Conservation (phyloP, 2,888 invertebrate species). For the Synergus laeviventris region DNA sequence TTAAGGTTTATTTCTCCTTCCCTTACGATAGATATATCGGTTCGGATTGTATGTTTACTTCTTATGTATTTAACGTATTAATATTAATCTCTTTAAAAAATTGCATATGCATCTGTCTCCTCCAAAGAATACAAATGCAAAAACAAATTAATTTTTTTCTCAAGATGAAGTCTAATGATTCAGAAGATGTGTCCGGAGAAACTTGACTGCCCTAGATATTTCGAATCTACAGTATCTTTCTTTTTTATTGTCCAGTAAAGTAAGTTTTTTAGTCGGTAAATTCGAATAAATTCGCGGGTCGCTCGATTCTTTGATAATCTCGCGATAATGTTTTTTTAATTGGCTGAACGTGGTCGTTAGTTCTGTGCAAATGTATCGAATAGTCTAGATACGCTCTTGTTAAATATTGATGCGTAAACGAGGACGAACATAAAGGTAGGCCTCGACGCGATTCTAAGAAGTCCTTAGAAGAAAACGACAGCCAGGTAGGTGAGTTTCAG, state of each 20-base stretch:
- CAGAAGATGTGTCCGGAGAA: constrained; percentile 35
- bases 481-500: constrained; percentile 36
- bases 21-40: constrained; percentile 23
- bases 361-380: constrained; percentile 16
- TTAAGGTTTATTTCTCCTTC: constrained; percentile 38
- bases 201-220: constrained; percentile 28
- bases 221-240: constrained; percentile 9
- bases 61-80: constrained; percentile 1
- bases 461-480: constrained; percentile 27
- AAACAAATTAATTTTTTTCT: neutral
- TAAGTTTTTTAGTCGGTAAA: constrained; percentile 27
- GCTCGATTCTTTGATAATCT: neutral
- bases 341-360: constrained; percentile 9
- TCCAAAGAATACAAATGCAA: constrained; percentile 13
- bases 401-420: constrained; percentile 24
- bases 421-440: constrained; percentile 10
- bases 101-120: neutral
- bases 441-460: constrained; percentile 26
- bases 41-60: constrained; percentile 27
- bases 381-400: constrained; percentile 23
- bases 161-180: constrained; percentile 14
- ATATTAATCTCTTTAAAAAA: constrained; percentile 9
- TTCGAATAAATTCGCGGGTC: constrained; percentile 24
- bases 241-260: constrained; percentile 35
- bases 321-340: constrained; percentile 20